Conservation (phyloP, 2,113 vertebrate species). For the Craseonycteris thonglongyai region DNA sequence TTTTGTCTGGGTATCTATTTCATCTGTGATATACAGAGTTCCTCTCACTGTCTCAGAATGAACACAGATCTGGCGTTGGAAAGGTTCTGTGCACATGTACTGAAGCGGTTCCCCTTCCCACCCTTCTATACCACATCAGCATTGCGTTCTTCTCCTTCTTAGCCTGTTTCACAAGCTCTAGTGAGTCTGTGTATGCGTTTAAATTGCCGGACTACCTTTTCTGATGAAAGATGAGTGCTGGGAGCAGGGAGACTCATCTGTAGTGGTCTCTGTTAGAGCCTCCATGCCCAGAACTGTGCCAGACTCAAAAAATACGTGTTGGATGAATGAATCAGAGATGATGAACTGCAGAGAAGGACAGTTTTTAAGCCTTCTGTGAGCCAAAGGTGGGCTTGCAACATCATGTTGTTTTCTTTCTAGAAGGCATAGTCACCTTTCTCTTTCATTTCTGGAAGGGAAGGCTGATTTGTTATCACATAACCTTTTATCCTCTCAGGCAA, state of each 20-base stretch:
- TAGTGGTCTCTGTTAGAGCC: not conserved
- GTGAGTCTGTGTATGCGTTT: not conserved
- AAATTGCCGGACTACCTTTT: not conserved
- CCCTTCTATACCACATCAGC: no score
- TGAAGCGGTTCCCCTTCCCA: not conserved
- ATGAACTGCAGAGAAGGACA: not conserved
- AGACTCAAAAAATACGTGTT: not conserved
- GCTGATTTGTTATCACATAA: not conserved
- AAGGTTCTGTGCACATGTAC: accelerated
- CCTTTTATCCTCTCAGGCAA: not conserved
- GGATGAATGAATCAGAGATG: not conserved
- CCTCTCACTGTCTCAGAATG: not conserved
- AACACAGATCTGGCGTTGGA: not conserved
- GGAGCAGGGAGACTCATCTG: not conserved
- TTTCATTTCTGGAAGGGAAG: not conserved
- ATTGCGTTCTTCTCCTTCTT: not conserved
- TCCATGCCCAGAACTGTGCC: not conserved
- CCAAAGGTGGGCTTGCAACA: not conserved
- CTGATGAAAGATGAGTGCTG: not conserved
- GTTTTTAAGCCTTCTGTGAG: not conserved
- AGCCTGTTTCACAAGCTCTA: not conserved
- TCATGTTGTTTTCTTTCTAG: not conserved
- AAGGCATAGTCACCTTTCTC: not conserved
- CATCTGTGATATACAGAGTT: not conserved
- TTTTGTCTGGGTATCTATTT: not conserved